Conservation (phyloP, 2,113 vertebrate species). For the Cebus imitator region DNA sequence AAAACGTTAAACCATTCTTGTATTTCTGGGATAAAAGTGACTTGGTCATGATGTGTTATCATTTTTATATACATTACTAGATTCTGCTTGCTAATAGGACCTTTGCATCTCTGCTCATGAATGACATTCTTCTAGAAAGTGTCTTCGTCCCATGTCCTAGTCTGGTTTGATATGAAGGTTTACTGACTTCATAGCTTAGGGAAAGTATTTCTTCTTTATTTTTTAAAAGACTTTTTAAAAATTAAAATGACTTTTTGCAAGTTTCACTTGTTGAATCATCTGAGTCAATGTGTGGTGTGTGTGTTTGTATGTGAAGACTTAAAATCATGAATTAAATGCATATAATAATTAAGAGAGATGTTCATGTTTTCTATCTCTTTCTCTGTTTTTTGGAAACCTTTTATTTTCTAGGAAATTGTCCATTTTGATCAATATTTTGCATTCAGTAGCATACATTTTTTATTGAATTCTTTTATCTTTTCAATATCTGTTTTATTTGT, state of each 20-base stretch:
- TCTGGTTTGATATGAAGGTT: not conserved
- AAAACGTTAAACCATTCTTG: not conserved
- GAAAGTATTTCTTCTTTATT: not conserved
- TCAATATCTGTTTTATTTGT: not conserved
- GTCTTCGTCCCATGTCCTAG: not conserved
- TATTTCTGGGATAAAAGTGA: not conserved
- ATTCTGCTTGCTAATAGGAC: not conserved
- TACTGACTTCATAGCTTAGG: not conserved
- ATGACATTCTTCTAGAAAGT: not conserved
- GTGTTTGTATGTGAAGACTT: not conserved
- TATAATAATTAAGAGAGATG: not conserved
- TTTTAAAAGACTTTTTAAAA: not conserved
- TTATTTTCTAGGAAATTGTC: not conserved
- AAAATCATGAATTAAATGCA: not conserved
- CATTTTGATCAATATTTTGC: conserved; percentile 9
- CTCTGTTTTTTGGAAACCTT: not conserved
- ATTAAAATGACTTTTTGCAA: not conserved
- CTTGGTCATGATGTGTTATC: not conserved
- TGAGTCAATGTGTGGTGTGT: not conserved
- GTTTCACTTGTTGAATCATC: not conserved
- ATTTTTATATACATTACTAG: not conserved
- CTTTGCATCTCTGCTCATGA: conserved; percentile 2
- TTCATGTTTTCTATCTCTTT: not conserved
- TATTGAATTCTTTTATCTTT: not conserved
- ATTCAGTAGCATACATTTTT: not conserved